Conservation (phyloP, 2,888 invertebrate species). For the Deroplatys truncata region DNA sequence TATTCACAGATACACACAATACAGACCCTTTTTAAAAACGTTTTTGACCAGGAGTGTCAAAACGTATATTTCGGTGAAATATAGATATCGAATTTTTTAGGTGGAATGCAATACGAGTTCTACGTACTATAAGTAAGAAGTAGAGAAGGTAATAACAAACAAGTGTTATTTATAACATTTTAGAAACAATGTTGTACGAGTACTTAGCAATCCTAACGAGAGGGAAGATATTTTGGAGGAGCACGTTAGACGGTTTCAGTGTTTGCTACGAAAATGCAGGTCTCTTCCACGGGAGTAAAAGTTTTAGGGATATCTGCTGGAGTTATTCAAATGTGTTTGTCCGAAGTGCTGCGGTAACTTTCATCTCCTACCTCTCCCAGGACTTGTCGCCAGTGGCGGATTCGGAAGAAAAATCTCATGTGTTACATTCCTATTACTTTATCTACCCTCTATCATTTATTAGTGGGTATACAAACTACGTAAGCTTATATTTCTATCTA, state of each 20-base stretch:
- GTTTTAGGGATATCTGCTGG: not conserved
- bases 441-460: no score
- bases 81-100: no score
- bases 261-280: not conserved
- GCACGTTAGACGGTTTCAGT: not conserved
- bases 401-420: not conserved
- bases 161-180: not conserved
- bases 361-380: not conserved
- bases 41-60: no score
- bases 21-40: no score
- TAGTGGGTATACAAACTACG: no score
- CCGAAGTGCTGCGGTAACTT: not conserved
- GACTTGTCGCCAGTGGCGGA: not conserved
- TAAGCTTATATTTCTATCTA: no score
- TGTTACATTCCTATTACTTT: no score
- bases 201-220: not conserved
- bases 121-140: no score
- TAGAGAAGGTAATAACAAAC: no score
- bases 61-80: no score
- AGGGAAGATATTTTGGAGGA: not conserved
- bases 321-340: conserved; percentile 4
- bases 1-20: no score
- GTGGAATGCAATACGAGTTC: no score
- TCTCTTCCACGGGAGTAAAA: not conserved
- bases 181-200: not conserved